Percentiles rank a stretch among this genome's conserved stretches.
phyloP scores from a whole-genome alignment of 1,140 invertebrate genomes.

The Mactra quadrangularis region DNA sequence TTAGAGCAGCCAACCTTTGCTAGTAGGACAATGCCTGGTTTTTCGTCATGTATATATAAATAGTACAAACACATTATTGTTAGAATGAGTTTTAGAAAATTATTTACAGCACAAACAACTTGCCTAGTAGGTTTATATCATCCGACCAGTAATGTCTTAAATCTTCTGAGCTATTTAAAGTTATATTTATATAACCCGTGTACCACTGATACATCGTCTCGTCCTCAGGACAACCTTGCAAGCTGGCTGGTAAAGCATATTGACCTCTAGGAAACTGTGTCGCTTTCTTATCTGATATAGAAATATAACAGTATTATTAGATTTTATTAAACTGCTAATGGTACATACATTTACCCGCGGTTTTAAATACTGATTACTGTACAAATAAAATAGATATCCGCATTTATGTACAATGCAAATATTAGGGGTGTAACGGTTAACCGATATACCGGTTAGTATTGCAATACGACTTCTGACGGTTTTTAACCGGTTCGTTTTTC shows the following conservation, averaged over 20 bases:
- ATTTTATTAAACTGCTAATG: not conserved
- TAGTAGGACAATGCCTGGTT: no score
- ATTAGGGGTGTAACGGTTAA: no score
- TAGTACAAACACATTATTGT: no score
- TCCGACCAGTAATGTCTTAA: conserved; percentile 24
- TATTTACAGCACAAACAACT: no score
- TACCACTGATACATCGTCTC: not conserved
- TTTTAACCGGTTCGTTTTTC: no score
- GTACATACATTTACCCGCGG: not conserved
- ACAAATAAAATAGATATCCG: not conserved
- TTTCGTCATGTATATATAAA: no score
- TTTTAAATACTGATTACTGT: not conserved
- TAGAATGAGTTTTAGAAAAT: no score
- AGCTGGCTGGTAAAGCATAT: not conserved
- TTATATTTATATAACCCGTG: conserved; percentile 11
- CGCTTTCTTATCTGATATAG: not conserved
- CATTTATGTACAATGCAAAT: not conserved
- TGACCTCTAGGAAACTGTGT: conserved; percentile 4
- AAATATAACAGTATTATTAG: no score
- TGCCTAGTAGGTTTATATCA: conserved; percentile 7
- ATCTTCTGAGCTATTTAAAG: not conserved
- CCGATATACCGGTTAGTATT: not conserved
- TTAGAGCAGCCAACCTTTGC: no score
- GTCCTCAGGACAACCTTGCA: conserved; percentile 10
- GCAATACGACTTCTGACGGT: not conserved